Base-by-base conservation (phyloP, 2,888 invertebrate genomes). In the Marronus borbonicus region DNA sequence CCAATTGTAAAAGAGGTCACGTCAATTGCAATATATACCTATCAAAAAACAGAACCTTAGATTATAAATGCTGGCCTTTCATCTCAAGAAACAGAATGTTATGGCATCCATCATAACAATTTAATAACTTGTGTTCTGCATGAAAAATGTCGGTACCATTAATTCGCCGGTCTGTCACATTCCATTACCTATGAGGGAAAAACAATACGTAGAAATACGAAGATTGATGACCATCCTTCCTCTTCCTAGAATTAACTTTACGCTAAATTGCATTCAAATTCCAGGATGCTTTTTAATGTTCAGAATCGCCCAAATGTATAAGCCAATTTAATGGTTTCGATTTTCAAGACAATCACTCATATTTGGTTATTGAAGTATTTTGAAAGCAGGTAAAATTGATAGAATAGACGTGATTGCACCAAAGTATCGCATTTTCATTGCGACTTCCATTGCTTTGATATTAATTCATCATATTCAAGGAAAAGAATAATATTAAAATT, bases 121-220 rank as follows among this genome's bases (percentile, higher is more conserved):
- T 36, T 62, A 62, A 62, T 62, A 62, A 62, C 31, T 62, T 62
- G 14, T 28, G 14, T 28, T 62, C 62, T 31, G 62, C n/a, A 28
- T 31, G 62, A 31, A 62, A 62, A 62, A 62, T 36, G 62, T 62
- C 12, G 62, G 28, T 62, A 62, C 62, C 62, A 62, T 62, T 62
- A 62, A 62, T 62, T 14, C 12, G 4, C 28, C 12, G 28, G 62
- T 7, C 28, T 62, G 62, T 62, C 62, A 31, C 14, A 62, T 62
- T 62, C 62, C 62, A 62, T 62, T 62, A 31, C 62, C 24, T 62
- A 28, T 31, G 8, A 20, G 20, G 55, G 28, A 3, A 62, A 62
- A 62, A 24, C 31, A 14, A 31, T 31, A 5, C 14, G 28, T 31
- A 28, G 14, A 31, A 31, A 14, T 12, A 62, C 28, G 2, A 62